Evolutionary conservation across 1,140 invertebrate genomes (phyloP), one percentile per base, ranked within the genome.

Genomic region (Meloidogyne floridensis): DNA sequence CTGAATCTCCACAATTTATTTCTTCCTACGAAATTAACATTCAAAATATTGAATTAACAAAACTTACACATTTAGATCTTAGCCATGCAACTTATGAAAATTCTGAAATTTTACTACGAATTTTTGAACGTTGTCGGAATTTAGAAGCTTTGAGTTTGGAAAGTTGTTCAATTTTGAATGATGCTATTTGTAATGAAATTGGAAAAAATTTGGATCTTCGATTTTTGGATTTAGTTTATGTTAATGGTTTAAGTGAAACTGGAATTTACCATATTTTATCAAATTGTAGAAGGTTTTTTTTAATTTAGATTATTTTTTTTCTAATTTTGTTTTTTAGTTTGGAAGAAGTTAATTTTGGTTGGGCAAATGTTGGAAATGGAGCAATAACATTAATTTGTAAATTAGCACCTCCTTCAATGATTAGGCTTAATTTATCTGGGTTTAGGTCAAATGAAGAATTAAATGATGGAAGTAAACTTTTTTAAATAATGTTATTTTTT

Each of bases 11-110:
- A n/a, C 43, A 78, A 32, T 70, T 79, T 65, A 42, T 69, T 72
- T 79, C 77, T 79, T 18, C 18, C 72, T 53, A 43, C 59, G 43
- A 47, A 47, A n/a, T 78, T 51, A 15, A 43, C 20, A 6, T 72
- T 51, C 32, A n/a, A 72, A 54, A 79, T 15, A 42, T 71, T 42
- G 10, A 20, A 20, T 20, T 13, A 20, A n/a, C 77, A 3, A 69
- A 79, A 11, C 51, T 79, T 20, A 79, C 77, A 51, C 77, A 79
- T 79, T 79, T 79, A 65, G 77, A 79, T 47, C 77, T 79, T 11
- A 79, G 77, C 11, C 77, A 79, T 54, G 65, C 77, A 47, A 79
- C 69, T 51, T 79, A 71, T 59, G 75, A 47, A 9, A 72, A 51
- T 32, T 4, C 18, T 42, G 20, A 32, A 47, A 71, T 51, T 15